These are phyloP conservation scores for Hermaeophaga mercurialis DNA, from an alignment of 2,888 invertebrate species.

Conservation along the genomic window DNA sequence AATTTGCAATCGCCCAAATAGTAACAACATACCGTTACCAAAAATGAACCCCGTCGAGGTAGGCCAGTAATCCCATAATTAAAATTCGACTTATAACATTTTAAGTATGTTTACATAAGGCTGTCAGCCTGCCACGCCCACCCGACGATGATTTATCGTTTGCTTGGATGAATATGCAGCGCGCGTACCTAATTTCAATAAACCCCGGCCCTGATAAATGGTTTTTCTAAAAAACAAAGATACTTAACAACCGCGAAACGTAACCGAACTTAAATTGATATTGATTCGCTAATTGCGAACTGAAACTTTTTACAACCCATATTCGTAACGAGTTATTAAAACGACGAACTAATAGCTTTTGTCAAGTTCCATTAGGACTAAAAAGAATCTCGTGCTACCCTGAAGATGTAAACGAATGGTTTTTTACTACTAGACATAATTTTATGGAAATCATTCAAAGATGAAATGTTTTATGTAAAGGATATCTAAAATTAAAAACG, in stretches of 20 bases:
- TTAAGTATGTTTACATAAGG: conserved; percentile 47
- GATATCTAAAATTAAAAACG: too few species aligned
- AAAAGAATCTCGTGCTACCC: too few species aligned
- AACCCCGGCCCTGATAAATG: conserved; percentile 53
- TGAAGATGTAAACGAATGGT: too few species aligned
- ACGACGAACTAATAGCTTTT: background rate
- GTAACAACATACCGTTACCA: too few species aligned
- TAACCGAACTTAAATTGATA: conserved; percentile 32
- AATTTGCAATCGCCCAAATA: too few species aligned
- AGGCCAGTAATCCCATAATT: conserved; percentile 48
- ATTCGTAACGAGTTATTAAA: background rate
- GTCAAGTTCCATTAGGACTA: background rate
- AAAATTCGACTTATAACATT: conserved; percentile 44
- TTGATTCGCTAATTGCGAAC: conserved; percentile 31
- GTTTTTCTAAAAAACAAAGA: conserved; percentile 44
- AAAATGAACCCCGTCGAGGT: conserved; percentile 21
- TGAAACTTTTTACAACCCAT: background rate
- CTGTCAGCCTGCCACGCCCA: conserved; percentile 44
- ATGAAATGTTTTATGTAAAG: too few species aligned
- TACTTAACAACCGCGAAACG: conserved; percentile 39
- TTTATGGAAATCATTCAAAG: too few species aligned
- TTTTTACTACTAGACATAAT: too few species aligned
- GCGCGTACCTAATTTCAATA: conserved; percentile 56
- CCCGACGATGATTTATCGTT: conserved; percentile 52
- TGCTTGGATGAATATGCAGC: conserved; percentile 56